Evolutionary conservation across 2,888 invertebrate species (phyloP).

Genomic region (Leptinotarsa juncta): DNA sequence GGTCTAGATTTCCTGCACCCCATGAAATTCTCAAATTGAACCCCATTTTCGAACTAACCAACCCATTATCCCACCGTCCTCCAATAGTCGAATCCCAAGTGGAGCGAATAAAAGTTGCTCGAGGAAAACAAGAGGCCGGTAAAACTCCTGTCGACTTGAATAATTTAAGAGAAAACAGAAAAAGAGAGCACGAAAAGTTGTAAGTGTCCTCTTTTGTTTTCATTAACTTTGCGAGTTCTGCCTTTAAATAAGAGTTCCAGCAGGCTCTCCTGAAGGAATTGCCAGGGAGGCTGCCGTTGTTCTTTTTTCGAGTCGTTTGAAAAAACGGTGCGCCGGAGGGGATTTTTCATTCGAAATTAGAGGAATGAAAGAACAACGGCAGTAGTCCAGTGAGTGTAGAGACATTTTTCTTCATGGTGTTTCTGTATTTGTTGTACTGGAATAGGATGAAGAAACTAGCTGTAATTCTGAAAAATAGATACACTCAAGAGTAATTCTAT

Average conservation of each 20-base stretch:
- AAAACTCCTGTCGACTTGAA: constrained; percentile 1
- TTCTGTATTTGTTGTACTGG: too few species aligned
- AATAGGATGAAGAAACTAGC: too few species aligned
- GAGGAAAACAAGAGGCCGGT: neutral
- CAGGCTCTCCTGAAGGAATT: neutral
- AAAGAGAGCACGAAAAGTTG: constrained; percentile 16
- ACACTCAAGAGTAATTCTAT: too few species aligned
- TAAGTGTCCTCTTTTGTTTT: constrained; percentile 23
- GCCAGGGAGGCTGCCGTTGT: neutral
- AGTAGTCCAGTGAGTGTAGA: too few species aligned
- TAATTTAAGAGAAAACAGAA: constrained; percentile 15
- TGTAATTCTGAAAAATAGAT: too few species aligned
- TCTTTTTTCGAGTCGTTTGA: neutral
- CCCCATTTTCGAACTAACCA: neutral
- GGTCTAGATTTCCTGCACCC: neutral
- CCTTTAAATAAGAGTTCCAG: constrained; percentile 5
- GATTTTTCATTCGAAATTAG: neutral
- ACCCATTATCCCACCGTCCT: neutral
- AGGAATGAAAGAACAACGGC: neutral
- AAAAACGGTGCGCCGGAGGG: neutral
- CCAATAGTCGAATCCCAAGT: neutral
- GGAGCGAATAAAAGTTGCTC: constrained; percentile 6
- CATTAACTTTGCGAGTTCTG: constrained; percentile 18
- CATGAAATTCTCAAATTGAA: neutral
- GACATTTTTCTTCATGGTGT: too few species aligned